A percentile compares a stretch with the other conserved stretches of the same genome.
These are phyloP conservation scores for Euspilapteryx auroguttella DNA, from an alignment of 2,888 invertebrate genomes.

Conservation along the genomic window DNA sequence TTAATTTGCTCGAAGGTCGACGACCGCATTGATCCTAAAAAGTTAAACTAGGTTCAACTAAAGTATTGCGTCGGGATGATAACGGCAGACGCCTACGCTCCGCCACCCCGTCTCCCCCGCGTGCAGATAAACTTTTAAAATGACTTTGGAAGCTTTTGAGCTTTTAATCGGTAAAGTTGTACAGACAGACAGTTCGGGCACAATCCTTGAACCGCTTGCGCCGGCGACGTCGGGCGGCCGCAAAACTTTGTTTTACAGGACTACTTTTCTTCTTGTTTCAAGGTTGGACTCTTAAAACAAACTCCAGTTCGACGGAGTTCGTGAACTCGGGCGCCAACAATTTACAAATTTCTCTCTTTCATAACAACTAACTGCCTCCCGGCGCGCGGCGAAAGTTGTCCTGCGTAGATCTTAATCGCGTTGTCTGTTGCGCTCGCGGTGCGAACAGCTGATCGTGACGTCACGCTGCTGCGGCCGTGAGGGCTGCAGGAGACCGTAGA, in stretches of 20 bases:
- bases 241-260: conserved; percentile 65
- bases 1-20: conserved; percentile 30
- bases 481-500: too few relatives aligned
- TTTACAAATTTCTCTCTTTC: conserved; percentile 65
- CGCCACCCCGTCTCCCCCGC: conserved; percentile 29
- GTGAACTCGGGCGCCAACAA: conserved; percentile 64
- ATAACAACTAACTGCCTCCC: conserved; percentile 63
- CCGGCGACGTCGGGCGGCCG: conserved; percentile 59
- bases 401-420: conserved; percentile 64
- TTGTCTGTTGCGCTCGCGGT: conserved; percentile 60
- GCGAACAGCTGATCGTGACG: conserved; percentile 54
- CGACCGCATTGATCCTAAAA: conserved; percentile 45
- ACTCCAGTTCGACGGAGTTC: conserved; percentile 63
- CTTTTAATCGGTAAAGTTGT: conserved; percentile 65
- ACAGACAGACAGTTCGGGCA: conserved; percentile 63
- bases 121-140: conserved; percentile 64
- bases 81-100: conserved; percentile 41
- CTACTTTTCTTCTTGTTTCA: conserved; percentile 65
- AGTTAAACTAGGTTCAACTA: conserved; percentile 55
- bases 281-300: conserved; percentile 65
- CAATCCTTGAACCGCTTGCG: conserved; percentile 64
- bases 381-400: conserved; percentile 62
- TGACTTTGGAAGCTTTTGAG: conserved; percentile 65
- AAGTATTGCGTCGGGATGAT: conserved; percentile 49
- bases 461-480: too few relatives aligned